Evolutionary conservation across 2,113 vertebrate genomes (phyloP).

Genomic region (Cryptomyrus ogoouensis): DNA sequence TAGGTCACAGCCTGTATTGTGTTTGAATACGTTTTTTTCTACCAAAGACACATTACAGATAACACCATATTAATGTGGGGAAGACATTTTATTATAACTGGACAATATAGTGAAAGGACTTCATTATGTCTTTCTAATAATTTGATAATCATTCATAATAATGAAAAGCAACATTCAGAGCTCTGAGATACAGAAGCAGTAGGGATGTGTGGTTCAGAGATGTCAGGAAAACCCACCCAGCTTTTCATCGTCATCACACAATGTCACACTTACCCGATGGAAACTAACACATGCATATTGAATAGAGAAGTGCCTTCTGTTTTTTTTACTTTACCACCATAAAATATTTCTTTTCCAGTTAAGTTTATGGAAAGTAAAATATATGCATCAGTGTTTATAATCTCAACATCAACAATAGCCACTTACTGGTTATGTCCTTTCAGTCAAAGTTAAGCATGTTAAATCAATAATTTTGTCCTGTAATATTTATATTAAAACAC

Average conservation of each 20-base stretch:
- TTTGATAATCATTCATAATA: background rate
- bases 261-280: background rate
- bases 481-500: background rate
- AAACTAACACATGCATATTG: background rate
- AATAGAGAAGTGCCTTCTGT: background rate
- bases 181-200: background rate
- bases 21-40: background rate
- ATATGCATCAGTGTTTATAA: background rate
- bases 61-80: background rate
- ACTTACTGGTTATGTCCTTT: background rate
- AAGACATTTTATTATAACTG: background rate
- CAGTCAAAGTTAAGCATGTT: background rate
- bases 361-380: background rate
- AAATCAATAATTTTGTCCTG: background rate
- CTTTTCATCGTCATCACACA: background rate
- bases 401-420: background rate
- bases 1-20: constrained; percentile 3
- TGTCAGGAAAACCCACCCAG: background rate
- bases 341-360: background rate
- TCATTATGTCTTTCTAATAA: background rate
- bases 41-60: constrained; percentile 8
- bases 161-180: background rate
- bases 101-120: background rate
- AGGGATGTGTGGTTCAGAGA: background rate
- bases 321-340: background rate